These are phyloP conservation scores for Dipodomys merriami DNA, from an alignment of 2,113 vertebrate genomes.

Conservation along the genomic window DNA sequence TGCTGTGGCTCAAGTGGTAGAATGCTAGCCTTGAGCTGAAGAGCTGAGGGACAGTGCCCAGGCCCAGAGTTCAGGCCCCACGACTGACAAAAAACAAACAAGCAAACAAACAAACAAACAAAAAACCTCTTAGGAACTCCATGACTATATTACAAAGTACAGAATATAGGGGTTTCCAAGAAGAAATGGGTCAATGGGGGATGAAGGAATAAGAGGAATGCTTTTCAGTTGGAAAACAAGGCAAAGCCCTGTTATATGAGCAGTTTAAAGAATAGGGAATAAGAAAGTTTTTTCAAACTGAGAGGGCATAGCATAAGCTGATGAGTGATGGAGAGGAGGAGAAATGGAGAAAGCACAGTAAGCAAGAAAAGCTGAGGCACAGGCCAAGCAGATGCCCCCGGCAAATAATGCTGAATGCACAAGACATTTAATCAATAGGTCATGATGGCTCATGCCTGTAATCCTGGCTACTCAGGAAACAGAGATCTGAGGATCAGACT, in stretches of 20 bases:
- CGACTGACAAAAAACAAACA: no score
- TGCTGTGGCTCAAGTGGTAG: no score
- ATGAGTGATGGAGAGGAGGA: fast-evolving
- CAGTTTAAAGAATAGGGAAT: not conserved
- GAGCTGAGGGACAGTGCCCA: no score
- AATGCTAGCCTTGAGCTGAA: no score
- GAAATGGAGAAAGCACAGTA: not conserved
- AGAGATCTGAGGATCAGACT: no score
- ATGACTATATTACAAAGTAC: no score
- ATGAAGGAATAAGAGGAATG: not conserved
- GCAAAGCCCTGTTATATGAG: not conserved
- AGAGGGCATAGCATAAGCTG: not conserved
- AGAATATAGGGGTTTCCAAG: not conserved
- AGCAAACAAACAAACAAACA: no score
- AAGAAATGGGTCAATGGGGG: not conserved
- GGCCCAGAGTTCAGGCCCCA: no score
- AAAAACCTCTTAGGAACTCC: not conserved
- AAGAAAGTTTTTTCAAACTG: no score
- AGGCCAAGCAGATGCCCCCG: no score
- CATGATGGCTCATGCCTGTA: no score
- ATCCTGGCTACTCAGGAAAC: no score
- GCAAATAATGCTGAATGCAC: not conserved
- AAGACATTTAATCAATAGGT: not conserved
- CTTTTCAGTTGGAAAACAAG: not conserved
- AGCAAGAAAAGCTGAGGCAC: not conserved